Conservation (phyloP, 2,888 invertebrate genomes). For the Psococerastis gibbosa region DNA sequence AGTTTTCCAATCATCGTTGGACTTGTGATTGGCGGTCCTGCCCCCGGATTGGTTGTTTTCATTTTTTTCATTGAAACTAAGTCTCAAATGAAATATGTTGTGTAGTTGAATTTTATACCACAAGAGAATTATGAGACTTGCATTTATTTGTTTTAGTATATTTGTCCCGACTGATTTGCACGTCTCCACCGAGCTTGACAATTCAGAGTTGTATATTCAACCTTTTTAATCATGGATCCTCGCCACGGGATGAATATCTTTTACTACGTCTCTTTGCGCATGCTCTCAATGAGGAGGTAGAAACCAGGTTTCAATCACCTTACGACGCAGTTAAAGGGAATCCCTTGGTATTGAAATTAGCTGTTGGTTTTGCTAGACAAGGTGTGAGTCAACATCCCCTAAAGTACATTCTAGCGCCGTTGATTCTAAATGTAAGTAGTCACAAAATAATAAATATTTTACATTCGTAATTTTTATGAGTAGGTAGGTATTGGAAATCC, state of each 20-base stretch:
- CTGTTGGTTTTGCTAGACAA: slow-evolving; percentile 49
- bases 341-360: slow-evolving; percentile 51
- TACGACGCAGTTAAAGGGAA: slow-evolving; percentile 52
- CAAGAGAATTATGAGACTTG: too few species aligned
- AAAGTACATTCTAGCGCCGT: slow-evolving; percentile 46
- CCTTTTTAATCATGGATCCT: slow-evolving; percentile 56
- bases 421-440: slow-evolving; percentile 37
- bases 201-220: slow-evolving; percentile 35
- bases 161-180: slow-evolving; percentile 48
- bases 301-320: slow-evolving; percentile 42
- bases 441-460: too few species aligned
- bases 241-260: slow-evolving; percentile 54
- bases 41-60: not conserved
- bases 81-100: too few species aligned
- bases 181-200: slow-evolving; percentile 31
- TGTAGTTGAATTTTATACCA: too few species aligned
- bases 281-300: slow-evolving; percentile 53
- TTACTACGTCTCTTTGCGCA: slow-evolving; percentile 47
- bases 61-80: not conserved
- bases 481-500: too few species aligned
- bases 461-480: too few species aligned
- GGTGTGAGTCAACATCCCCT: slow-evolving; percentile 44
- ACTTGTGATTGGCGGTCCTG: too few species aligned
- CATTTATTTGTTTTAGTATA: slow-evolving; percentile 1
- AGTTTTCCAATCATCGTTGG: too few species aligned